These are phyloP conservation scores for Aythya baeri DNA, from an alignment of 2,113 vertebrate genomes.

Conservation along the genomic window DNA sequence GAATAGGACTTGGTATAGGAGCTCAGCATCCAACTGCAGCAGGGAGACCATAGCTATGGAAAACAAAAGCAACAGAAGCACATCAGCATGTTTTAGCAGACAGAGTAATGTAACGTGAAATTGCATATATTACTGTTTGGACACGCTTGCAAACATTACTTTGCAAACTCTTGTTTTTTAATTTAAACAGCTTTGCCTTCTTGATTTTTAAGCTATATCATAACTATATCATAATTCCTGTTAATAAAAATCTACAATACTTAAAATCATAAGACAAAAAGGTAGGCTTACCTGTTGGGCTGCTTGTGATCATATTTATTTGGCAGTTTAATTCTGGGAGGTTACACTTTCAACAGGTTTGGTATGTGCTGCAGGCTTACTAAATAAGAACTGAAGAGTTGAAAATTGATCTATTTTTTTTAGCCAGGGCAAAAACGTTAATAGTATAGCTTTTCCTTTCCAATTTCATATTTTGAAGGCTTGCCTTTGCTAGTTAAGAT, in stretches of 20 bases:
- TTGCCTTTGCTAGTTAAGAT: conserved; percentile 48
- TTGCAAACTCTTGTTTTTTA: conserved; percentile 57
- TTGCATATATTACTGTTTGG: conserved; percentile 46
- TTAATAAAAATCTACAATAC: not conserved
- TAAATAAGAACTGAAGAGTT: not conserved
- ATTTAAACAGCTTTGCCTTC: conserved; percentile 55
- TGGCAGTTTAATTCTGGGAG: conserved; percentile 40
- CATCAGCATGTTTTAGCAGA: conserved; percentile 16
- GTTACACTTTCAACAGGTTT: conserved; percentile 11
- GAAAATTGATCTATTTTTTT: not conserved
- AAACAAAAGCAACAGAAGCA: not conserved
- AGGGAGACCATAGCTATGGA: not conserved
- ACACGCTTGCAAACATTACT: conserved; percentile 36
- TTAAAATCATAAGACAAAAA: conserved; percentile 38
- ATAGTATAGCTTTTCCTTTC: not conserved
- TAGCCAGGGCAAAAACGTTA: conserved; percentile 4
- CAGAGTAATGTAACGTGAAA: conserved; percentile 78
- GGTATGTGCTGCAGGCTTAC: conserved; percentile 8
- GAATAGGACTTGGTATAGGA: not conserved
- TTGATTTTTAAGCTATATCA: conserved; percentile 44
- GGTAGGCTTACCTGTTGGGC: conserved; percentile 32
- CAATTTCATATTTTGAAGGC: conserved; percentile 34
- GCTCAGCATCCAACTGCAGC: not conserved
- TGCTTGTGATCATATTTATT: conserved; percentile 39
- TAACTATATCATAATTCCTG: not conserved